Evolutionary conservation across 2,113 vertebrate species (phyloP), one percentile per base, ranked within the genome.

Genomic region (Porphyrio hochstetteri): DNA sequence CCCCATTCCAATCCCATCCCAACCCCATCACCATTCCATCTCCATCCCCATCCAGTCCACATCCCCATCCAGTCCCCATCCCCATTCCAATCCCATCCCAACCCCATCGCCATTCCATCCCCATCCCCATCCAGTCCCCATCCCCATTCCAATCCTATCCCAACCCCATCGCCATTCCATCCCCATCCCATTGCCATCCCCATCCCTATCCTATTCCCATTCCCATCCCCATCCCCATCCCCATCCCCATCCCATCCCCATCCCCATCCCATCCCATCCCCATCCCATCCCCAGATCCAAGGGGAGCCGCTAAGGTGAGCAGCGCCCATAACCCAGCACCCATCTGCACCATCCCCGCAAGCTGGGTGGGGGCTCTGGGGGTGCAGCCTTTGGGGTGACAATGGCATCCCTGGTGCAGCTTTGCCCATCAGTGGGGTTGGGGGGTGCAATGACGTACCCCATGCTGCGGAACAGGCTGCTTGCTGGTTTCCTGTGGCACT

Each of bases 381-480:
- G 20, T 20, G 42, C 64, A 68, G 65, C 52, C 31, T 53, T 24
- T n/a, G 53, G 59, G 70, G 28, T 16, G 46, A 8, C 1, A 9
- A 36, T 50, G 53, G 38, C 53, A 72, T n/a, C 31, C 48, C 42
- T 6, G 8, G 7, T 0, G 72, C 2, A 7, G 65, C 40, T 40
- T n/a, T 42, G 78, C 5, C 44, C 14, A 1, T 16, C n/a, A 7
- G 27, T 18, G 3, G 9, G 70, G 12, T 1, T 53, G 46, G 63
- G 36, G 36, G 69, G 3, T n/a, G n/a, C 8, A 18, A 2, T 13
- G 0, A 0, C 0, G 0, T 11, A 1, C 33, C 21, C 35, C 0
- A 1, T 2, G 36, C 69, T 8, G 16, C 2, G 19, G 13, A 25
- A 1, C 3, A 7, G 15, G 1, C 17, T 44, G 36, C n/a, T 31